Percentiles rank a stretch among this genome's conserved stretches.
Evolutionary conservation across 2,797 vertebrate species (phyloP).

Genomic region (Poecile montanus): DNA sequence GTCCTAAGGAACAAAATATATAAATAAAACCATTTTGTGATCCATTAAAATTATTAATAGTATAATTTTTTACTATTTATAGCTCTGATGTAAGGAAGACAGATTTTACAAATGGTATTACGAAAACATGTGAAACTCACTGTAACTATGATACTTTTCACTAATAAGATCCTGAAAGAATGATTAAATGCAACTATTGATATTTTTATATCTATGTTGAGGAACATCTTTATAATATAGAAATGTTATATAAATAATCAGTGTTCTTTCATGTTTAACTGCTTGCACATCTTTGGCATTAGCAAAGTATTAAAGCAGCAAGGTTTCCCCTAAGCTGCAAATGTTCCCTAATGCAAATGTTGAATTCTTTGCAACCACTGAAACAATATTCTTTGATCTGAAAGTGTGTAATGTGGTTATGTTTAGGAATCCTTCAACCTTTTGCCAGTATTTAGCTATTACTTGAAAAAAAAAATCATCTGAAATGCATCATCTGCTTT

Average conservation of each 20-base stretch:
- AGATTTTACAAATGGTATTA: not conserved
- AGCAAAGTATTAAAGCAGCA: not conserved
- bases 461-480: slow-evolving; percentile 26
- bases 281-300: slow-evolving; percentile 33
- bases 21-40: not conserved
- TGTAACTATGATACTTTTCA: not conserved
- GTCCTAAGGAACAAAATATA: not conserved
- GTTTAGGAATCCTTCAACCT: slow-evolving; percentile 60
- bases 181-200: not conserved
- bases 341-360: slow-evolving; percentile 26
- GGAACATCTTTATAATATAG: not conserved
- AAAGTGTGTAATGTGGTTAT: slow-evolving; percentile 56
- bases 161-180: not conserved
- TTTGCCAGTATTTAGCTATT: slow-evolving; percentile 53
- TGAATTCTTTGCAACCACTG: slow-evolving; percentile 41
- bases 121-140: not conserved
- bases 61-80: not conserved
- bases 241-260: not conserved
- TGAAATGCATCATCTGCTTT: slow-evolving; percentile 57
- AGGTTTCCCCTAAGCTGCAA: slow-evolving; percentile 16
- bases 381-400: slow-evolving; percentile 61
- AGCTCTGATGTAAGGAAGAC: not conserved
- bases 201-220: not conserved
- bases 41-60: not conserved
- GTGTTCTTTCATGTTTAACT: slow-evolving; percentile 14